Conservation (phyloP, 2,113 vertebrate species). For the Ptychochromis oligacanthus region DNA sequence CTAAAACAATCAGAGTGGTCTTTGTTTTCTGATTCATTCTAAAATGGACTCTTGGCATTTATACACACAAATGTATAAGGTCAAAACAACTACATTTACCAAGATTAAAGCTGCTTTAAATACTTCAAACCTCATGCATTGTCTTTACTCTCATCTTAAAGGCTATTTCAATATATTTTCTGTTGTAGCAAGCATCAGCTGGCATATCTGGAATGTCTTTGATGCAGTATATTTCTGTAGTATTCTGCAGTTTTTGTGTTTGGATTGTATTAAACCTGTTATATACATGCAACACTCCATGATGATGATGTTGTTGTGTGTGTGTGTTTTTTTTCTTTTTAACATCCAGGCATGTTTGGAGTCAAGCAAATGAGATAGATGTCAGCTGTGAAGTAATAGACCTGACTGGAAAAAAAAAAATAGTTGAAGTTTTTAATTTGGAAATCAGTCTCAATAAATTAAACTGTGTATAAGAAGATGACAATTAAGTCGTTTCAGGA, state of each 20-base stretch:
- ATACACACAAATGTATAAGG: background rate
- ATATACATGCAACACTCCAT: background rate
- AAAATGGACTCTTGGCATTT: background rate
- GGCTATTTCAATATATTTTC: background rate
- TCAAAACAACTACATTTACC: background rate
- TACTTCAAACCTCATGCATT: background rate
- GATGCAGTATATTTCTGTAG: background rate
- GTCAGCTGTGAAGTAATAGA: too few relatives aligned
- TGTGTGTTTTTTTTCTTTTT: background rate
- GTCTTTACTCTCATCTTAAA: background rate
- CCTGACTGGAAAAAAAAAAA: too few relatives aligned
- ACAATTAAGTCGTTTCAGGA: too few relatives aligned
- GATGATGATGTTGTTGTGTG: too few relatives aligned
- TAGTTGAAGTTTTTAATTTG: too few relatives aligned
- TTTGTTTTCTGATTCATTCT: background rate
- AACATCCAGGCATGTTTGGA: background rate
- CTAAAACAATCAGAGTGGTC: background rate
- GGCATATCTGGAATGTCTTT: background rate
- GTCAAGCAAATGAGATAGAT: too few relatives aligned
- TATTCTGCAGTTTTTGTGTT: background rate
- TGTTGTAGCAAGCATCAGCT: too few relatives aligned
- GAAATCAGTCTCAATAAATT: too few relatives aligned
- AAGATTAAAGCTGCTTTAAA: background rate
- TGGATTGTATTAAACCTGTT: background rate
- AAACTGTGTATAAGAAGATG: too few relatives aligned